Percentiles rank a stretch among this genome's conserved stretches.
These are phyloP conservation scores for Acanthosepion esculentum DNA, from an alignment of 2,888 invertebrate genomes.

Conservation along the genomic window DNA sequence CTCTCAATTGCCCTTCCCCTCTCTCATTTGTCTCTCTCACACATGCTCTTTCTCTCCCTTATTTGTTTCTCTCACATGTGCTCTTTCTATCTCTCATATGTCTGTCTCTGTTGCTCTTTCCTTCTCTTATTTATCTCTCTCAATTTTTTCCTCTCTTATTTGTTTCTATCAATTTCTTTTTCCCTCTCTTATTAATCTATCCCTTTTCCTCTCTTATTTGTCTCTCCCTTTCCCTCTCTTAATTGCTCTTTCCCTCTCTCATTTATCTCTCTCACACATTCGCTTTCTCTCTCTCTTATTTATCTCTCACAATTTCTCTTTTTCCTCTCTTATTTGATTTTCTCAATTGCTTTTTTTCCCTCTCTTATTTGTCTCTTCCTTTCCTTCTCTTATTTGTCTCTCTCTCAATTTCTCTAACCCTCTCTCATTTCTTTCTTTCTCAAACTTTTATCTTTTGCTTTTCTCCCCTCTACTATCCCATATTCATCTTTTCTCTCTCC, in stretches of 20 bases:
- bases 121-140: not conserved
- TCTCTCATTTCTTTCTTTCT: not conserved
- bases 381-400: too few relatives aligned
- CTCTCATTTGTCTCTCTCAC: too few relatives aligned
- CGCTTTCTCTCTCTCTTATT: too few relatives aligned
- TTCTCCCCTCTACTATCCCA: not conserved
- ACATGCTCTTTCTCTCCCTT: too few relatives aligned
- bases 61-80: rapidly evolving
- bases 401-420: not conserved
- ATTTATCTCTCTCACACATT: too few relatives aligned
- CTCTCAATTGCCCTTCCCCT: not conserved
- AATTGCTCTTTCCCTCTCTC: too few relatives aligned
- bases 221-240: not conserved
- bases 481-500: not conserved
- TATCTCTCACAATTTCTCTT: not conserved
- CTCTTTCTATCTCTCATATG: not conserved
- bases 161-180: too few relatives aligned
- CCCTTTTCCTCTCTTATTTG: not conserved
- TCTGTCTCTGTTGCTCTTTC: not conserved
- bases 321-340: not conserved
- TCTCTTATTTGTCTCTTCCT: too few relatives aligned
- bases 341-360: not conserved
- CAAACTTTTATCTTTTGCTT: not conserved
- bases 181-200: rapidly evolving
- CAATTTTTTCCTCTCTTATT: not conserved